Base-by-base conservation (phyloP, 1,140 invertebrate species). In the Cydia splendana region DNA sequence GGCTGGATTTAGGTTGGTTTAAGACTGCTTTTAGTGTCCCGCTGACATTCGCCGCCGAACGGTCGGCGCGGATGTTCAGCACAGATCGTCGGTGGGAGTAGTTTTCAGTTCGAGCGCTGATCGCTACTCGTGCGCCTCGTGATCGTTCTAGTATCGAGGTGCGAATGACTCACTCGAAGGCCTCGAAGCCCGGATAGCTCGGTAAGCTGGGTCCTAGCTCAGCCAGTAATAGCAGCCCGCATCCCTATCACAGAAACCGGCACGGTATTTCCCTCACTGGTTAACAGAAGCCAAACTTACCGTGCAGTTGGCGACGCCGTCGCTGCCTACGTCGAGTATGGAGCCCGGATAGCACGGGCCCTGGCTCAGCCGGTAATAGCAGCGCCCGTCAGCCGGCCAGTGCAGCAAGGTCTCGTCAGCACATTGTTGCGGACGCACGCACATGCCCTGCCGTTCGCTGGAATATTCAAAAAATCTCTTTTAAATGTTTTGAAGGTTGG, bases 301-400 rank as follows among this genome's bases (percentile, higher is more conserved):
- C 45, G 93, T 93, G 84, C 96, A 96, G 53, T 93, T 93, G 1
- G 95, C 94, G 4, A 96, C 78, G 0, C 94, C 94, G 79, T 96
- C 94, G n/a, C 94, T 88, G 0, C 93, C 95, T 0, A 90, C 75
- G 7, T 93, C 93, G 9, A 97, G 85, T 0, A 97, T 90, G 77
- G 96, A 95, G 0, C 97, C 97, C 77, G 95, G 95, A 1, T 95
- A 94, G 86, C 97, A 97, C 0, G 97, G 97, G 0, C 97, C 97
- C 87, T 94, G 95, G 0, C 94, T 95, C 6, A 95, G 89, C 65
- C 94, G 93, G 30, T 94, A 93, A 86, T 97, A 97, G 86, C 97
- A 97, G 75, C 95, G 95, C 45, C 94, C 94, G 81, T 96, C 95
- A 57, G 93, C 93, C 0, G 96, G 96, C 96, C 96, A 97, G 80